Conservation (phyloP, 30 jellyfish, hydroid and myxozoan species). For the Aurelia aurita complex sp. Pacific region DNA sequence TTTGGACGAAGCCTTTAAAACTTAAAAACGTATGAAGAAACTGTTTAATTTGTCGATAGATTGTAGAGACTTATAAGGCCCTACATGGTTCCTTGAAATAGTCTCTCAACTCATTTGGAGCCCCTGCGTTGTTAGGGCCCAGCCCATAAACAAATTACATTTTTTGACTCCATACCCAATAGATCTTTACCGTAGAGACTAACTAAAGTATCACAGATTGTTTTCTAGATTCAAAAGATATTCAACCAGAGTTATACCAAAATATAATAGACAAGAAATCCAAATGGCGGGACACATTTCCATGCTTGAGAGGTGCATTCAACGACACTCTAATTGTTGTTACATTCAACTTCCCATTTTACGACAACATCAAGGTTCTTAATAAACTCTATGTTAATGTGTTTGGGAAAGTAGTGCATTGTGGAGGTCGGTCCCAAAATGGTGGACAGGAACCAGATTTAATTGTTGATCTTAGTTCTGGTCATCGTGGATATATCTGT, state of each 20-base stretch:
- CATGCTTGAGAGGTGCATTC: slow-evolving; percentile 64
- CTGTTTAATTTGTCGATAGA: too few species aligned
- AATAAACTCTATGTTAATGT: slow-evolving; percentile 70
- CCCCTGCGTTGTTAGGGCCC: too few species aligned
- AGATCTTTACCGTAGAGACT: neutral
- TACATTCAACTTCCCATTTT: slow-evolving; percentile 80
- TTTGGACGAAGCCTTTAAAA: too few species aligned
- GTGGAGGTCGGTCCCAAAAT: slow-evolving; percentile 66
- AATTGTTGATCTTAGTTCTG: slow-evolving; percentile 48
- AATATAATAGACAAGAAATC: slow-evolving; percentile 1
- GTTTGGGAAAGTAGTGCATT: slow-evolving; percentile 75
- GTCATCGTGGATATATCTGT: slow-evolving; percentile 87
- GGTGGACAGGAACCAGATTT: slow-evolving; percentile 62
- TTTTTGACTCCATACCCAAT: too few species aligned
- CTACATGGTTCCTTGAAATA: too few species aligned
- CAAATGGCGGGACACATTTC: slow-evolving; percentile 16
- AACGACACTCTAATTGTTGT: slow-evolving; percentile 71
- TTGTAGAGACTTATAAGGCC: too few species aligned
- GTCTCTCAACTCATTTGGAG: too few species aligned
- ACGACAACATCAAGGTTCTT: slow-evolving; percentile 69
- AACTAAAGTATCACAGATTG: neutral
- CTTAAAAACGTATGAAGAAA: too few species aligned
- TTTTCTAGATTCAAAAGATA: neutral
- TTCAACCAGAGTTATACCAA: slow-evolving; percentile 18
- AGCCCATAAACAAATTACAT: too few species aligned